phyloP scores from a whole-genome alignment of 2,797 vertebrate genomes.

The Enteromius afrohamiltoni region DNA sequence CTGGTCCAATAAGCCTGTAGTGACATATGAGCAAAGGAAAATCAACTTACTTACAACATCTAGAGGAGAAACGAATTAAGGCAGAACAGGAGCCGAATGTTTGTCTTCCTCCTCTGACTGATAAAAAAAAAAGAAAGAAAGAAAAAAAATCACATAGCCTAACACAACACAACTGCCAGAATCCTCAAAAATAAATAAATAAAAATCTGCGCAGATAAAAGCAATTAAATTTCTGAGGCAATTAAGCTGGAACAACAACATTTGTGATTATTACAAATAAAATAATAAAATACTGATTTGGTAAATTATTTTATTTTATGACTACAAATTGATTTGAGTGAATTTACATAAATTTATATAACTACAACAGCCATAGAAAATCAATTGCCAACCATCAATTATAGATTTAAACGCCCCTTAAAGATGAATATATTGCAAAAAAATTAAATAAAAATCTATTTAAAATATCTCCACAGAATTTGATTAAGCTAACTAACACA shows the following conservation, averaged over 20 bases:
- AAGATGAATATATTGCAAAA: not conserved
- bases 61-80: slow-evolving; percentile 22
- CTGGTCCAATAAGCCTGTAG: slow-evolving; percentile 43
- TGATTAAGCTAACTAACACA: not conserved
- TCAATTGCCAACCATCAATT: not conserved
- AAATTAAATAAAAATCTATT: too few species aligned
- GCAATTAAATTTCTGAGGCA: not conserved
- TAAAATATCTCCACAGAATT: too few species aligned
- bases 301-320: not conserved
- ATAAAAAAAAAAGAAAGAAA: not conserved
- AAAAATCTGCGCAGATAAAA: not conserved
- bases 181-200: too few species aligned
- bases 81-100: not conserved
- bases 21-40: slow-evolving; percentile 38
- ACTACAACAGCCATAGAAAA: not conserved
- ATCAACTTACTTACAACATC: slow-evolving; percentile 29
- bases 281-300: not conserved
- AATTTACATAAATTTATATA: not conserved
- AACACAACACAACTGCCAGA: not conserved
- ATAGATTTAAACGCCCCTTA: not conserved
- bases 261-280: not conserved
- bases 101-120: slow-evolving; percentile 1
- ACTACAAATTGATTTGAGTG: not conserved
- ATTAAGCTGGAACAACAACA: not conserved
- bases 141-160: not conserved